Conservation (phyloP, 2,888 invertebrate species). For the Acanthosepion pharaonis region DNA sequence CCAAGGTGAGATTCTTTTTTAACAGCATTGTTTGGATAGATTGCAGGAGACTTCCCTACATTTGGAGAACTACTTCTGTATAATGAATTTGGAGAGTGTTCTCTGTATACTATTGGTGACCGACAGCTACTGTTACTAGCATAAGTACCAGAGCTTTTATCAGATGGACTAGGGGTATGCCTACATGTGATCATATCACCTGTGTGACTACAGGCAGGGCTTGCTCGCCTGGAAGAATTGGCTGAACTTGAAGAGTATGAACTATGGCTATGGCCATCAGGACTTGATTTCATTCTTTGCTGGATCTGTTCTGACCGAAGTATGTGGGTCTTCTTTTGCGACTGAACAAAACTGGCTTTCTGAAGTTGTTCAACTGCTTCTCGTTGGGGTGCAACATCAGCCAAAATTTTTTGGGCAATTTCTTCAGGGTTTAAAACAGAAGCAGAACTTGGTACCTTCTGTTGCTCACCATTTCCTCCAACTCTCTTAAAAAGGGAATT, state of each 20-base stretch:
- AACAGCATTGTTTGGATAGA: background rate
- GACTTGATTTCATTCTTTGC: conserved; percentile 36
- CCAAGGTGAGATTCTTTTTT: background rate
- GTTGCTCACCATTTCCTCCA: conserved; percentile 45
- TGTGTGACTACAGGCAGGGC: conserved; percentile 35
- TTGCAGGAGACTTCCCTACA: background rate
- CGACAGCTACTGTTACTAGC: background rate
- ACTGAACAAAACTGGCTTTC: conserved; percentile 59
- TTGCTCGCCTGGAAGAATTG: conserved; percentile 35
- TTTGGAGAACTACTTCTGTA: background rate
- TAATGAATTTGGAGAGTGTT: background rate
- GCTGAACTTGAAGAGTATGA: conserved; percentile 41
- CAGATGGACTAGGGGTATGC: conserved; percentile 24
- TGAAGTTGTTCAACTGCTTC: conserved; percentile 66
- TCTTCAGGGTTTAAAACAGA: conserved; percentile 61
- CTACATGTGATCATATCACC: background rate
- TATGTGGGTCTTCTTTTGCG: conserved; percentile 56
- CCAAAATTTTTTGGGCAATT: conserved; percentile 66
- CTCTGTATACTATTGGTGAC: background rate
- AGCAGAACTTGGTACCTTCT: conserved; percentile 50
- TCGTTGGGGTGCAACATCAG: conserved; percentile 64
- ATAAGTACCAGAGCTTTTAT: background rate
- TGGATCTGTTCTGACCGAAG: conserved; percentile 36
- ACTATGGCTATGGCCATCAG: background rate
- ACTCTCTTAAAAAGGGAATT: conserved; percentile 46